Evolutionary conservation across 2,113 vertebrate species (phyloP), one percentile per base, ranked within the genome.

Genomic region (Atherinomorus stipes): DNA sequence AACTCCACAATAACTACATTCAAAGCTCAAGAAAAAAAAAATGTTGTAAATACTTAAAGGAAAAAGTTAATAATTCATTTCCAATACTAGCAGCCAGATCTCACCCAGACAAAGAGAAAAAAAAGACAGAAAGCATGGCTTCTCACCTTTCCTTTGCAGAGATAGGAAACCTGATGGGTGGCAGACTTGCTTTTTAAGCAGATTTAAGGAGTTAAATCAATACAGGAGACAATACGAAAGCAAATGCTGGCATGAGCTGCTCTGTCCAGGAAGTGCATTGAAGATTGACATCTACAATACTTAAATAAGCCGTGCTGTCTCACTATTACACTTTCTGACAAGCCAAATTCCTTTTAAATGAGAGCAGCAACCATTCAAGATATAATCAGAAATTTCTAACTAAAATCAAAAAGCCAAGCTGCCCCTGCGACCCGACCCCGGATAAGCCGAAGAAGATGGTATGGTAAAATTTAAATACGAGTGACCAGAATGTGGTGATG

Each of bases 111-210:
- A 54, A 26, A 37, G 4, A 74, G 21, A 63, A 47, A 19, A 23
- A 72, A 64, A 53, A 0, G 28, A 64, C 21, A 64, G 28, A 21
- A 64, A 21, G 22, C 22, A 38, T 38, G 8, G 1, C 47, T 71
- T 70, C 34, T 0, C n/a, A 31, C 8, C 22, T 52, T 31, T 47
- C 49, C 54, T 61, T 56, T 49, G 13, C 16, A 54, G 49, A 21
- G 11, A 64, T n/a, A 47, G 52, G 49, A 63, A 63, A 45, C 0
- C 34, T 64, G 63, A 64, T 23, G 0, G 22, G 23, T 53, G 58
- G 58, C 59, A 71, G 52, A 59, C 71, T 28, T 59, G 38, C 42
- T 73, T 64, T 73, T 16, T 47, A 26, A 37, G 50, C 26, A 64
- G 26, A 68, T 42, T 38, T 25, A 15, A 37, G 0, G 12, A 59